A percentile compares a stretch with the other conserved stretches of the same genome.
These are phyloP conservation scores for Idaea straminata DNA, from an alignment of 2,888 invertebrate species.

Conservation along the genomic window DNA sequence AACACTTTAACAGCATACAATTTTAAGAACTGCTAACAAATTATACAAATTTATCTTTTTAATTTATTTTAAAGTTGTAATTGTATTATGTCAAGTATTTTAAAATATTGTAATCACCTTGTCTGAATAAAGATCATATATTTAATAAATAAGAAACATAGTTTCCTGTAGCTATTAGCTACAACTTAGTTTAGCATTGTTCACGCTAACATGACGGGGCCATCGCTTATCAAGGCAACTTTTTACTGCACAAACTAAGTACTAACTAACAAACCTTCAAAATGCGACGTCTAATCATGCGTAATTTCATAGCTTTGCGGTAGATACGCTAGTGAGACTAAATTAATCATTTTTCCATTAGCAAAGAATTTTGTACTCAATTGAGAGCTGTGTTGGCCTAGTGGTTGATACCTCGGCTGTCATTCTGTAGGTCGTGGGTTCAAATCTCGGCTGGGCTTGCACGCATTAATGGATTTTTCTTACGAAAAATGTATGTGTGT, in stretches of 20 bases:
- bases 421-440: too few species aligned
- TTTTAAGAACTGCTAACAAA: too few species aligned
- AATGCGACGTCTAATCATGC: constrained; percentile 5
- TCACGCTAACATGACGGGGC: neutral
- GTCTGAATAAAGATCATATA: neutral
- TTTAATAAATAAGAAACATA: neutral
- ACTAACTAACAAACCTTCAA: constrained; percentile 10
- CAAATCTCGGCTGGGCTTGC: too few species aligned
- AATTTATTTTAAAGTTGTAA: too few species aligned
- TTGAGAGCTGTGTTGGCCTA: too few species aligned
- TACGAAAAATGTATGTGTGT: too few species aligned
- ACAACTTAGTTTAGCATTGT: neutral
- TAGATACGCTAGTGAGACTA: neutral
- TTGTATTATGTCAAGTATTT: neutral
- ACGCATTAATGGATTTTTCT: too few species aligned
- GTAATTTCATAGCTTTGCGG: neutral
- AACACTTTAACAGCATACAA: too few species aligned
- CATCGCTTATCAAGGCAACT: constrained; percentile 14
- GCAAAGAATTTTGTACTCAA: neutral
- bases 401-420: too few species aligned
- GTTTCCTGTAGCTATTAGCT: neutral
- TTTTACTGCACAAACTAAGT: constrained; percentile 8
- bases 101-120: neutral
- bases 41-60: too few species aligned
- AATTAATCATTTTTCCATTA: constrained; percentile 4